Evolutionary conservation across 2,797 vertebrate genomes (phyloP).

Genomic region (Schizothorax lantsangensis): DNA sequence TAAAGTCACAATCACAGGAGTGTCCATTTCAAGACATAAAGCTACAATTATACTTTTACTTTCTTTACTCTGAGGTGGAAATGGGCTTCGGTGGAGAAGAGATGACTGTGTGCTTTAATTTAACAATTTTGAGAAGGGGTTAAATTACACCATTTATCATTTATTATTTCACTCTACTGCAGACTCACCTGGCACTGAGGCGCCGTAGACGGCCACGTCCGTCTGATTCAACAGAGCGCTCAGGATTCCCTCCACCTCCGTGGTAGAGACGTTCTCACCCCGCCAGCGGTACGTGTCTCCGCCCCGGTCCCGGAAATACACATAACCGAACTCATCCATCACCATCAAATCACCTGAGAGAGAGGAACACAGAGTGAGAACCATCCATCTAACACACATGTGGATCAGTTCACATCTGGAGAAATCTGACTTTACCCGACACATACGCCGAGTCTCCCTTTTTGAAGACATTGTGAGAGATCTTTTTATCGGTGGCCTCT

Average conservation of each 20-base stretch:
- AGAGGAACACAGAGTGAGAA: not conserved
- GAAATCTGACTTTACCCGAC: conserved; percentile 72
- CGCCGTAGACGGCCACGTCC: conserved; percentile 85
- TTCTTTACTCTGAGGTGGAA: not conserved
- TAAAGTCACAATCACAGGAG: not conserved
- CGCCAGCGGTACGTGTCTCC: conserved; percentile 90
- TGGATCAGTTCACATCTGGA: not conserved
- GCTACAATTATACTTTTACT: not conserved
- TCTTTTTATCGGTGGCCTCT: conserved; percentile 81
- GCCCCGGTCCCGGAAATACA: conserved; percentile 86
- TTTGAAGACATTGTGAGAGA: conserved; percentile 78
- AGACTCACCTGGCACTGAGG: conserved; percentile 79
- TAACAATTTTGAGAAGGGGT: no score
- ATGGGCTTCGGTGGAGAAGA: no score
- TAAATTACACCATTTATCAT: no score
- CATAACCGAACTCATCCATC: conserved; percentile 89
- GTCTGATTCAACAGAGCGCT: conserved; percentile 82
- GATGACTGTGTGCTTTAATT: not conserved
- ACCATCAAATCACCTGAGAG: conserved; percentile 83
- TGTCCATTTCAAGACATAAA: not conserved
- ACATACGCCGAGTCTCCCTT: conserved; percentile 85
- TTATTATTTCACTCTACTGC: not conserved
- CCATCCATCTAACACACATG: not conserved
- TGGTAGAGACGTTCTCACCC: conserved; percentile 88
- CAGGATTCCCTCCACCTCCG: conserved; percentile 84